phyloP scores from a whole-genome alignment of 2,888 invertebrate species.

The Graphium colonna region DNA sequence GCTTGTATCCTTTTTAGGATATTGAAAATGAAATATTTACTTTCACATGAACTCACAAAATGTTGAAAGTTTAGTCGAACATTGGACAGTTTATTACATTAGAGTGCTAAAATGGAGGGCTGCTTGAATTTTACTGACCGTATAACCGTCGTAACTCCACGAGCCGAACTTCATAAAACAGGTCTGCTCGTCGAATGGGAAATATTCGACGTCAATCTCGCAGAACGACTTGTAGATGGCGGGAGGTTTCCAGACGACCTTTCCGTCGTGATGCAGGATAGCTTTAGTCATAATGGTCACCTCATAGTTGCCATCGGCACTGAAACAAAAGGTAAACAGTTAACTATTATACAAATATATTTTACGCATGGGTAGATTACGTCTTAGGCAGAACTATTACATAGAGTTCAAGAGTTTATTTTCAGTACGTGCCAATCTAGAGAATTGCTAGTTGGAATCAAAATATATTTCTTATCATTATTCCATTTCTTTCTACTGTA shows the following conservation, averaged over 20 bases:
- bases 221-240: conserved; percentile 99
- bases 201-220: conserved; percentile 96
- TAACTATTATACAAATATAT: neutral
- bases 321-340: conserved; percentile 69
- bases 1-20: no score
- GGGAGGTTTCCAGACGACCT: conserved; percentile 98
- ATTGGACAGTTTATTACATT: conserved; percentile 40
- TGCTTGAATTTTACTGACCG: conserved; percentile 81
- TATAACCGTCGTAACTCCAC: conserved; percentile 97
- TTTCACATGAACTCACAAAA: no score
- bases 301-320: conserved; percentile 98
- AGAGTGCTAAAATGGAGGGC: neutral
- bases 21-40: no score
- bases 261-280: conserved; percentile 94
- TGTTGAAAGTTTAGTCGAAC: no score
- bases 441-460: no score
- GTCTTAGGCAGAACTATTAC: neutral
- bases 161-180: conserved; percentile 98
- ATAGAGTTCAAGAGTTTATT: no score
- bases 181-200: conserved; percentile 96
- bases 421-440: no score
- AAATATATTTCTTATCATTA: no score
- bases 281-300: conserved; percentile 99
- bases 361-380: neutral
- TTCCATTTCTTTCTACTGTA: no score